A percentile compares a stretch with the other conserved stretches of the same genome.
phyloP scores from a whole-genome alignment of 2,888 invertebrate genomes.

The Spatulosminthurus flaviceps region DNA sequence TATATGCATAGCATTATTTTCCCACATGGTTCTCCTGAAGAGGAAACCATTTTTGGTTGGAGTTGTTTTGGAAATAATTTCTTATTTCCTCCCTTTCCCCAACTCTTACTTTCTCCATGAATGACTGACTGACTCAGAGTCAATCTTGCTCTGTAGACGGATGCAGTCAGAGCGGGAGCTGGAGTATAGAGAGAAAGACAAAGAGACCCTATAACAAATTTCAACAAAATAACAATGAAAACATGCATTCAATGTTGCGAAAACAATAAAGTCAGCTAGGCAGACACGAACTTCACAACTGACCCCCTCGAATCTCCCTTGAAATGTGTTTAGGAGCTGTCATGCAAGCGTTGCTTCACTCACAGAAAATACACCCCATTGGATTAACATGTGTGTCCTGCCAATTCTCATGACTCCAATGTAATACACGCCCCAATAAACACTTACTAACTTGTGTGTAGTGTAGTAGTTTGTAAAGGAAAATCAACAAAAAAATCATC shows the following conservation, averaged over 20 bases:
- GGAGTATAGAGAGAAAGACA: not conserved
- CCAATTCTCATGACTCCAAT: no score
- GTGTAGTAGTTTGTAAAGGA: no score
- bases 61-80: no score
- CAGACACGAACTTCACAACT: not conserved
- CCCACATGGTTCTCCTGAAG: no score
- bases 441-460: no score
- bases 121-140: not conserved
- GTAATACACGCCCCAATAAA: no score
- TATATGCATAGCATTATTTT: no score
- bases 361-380: no score
- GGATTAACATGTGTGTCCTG: no score
- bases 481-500: no score
- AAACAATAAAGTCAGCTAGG: slow-evolving; percentile 9
- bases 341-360: not conserved
- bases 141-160: not conserved
- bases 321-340: not conserved
- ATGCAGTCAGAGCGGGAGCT: not conserved
- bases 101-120: not conserved
- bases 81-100: not conserved
- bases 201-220: not conserved
- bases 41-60: no score
- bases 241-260: not conserved
- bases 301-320: not conserved
- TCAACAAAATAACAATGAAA: slow-evolving; percentile 12